Conservation (phyloP, 2,113 vertebrate species). For the Anseranas semipalmata region DNA sequence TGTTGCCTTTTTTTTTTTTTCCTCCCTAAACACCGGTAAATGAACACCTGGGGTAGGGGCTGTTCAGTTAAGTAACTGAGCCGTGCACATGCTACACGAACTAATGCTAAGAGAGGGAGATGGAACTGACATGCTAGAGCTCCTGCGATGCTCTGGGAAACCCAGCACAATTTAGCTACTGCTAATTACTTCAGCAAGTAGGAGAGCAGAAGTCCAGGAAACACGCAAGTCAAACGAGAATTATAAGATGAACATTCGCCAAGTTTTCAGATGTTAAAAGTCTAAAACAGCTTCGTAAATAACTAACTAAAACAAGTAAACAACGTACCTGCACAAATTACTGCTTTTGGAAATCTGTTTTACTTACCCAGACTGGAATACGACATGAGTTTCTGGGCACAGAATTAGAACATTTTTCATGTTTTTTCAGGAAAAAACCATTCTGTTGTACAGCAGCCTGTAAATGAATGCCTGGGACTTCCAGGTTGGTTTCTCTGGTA, state of each 20-base stretch:
- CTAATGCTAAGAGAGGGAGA: not conserved
- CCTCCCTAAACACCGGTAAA: not conserved
- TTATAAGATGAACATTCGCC: not conserved
- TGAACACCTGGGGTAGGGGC: not conserved
- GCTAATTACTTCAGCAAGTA: not conserved
- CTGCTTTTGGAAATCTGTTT: not conserved
- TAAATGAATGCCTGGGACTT: not conserved
- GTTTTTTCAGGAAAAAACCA: not conserved
- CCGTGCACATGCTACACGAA: accelerated
- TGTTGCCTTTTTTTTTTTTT: not conserved
- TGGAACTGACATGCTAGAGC: accelerated
- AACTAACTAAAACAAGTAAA: not conserved
- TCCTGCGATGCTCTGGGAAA: not conserved
- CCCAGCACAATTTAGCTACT: not conserved
- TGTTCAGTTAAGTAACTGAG: not conserved
- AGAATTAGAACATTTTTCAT: not conserved
- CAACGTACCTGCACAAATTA: not conserved
- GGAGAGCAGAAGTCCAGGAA: not conserved
- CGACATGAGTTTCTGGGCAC: not conserved
- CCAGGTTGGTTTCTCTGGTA: not conserved
- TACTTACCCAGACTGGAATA: slow-evolving; percentile 76
- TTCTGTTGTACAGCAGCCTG: not conserved
- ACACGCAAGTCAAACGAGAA: not conserved
- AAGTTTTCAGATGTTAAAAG: not conserved
- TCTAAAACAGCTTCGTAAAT: not conserved